phyloP scores from a whole-genome alignment of 2,113 vertebrate species.

The Hypanus sabinus region DNA sequence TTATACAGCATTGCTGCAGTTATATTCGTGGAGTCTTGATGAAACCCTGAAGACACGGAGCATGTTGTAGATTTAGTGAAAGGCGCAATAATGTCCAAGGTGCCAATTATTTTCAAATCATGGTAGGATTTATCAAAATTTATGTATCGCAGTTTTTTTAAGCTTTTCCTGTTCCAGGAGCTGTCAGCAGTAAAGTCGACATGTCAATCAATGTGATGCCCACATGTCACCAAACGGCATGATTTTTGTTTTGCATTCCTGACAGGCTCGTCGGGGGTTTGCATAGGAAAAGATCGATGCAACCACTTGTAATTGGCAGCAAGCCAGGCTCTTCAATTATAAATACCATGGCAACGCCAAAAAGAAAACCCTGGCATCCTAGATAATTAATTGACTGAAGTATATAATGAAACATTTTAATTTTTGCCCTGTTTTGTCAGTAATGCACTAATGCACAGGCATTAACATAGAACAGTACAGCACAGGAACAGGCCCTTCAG shows the following conservation, averaged over 20 bases:
- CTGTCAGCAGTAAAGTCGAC: slow-evolving; percentile 62
- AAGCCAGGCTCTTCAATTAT: slow-evolving; percentile 65
- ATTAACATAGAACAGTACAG: too few relatives aligned
- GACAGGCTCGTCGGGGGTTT: slow-evolving; percentile 55
- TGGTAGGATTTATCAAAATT: neutral
- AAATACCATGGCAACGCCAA: slow-evolving; percentile 55
- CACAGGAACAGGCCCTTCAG: too few relatives aligned
- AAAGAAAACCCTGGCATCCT: slow-evolving; percentile 45
- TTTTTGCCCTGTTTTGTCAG: neutral
- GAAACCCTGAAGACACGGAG: neutral
- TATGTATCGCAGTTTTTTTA: neutral
- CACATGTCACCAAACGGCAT: slow-evolving; percentile 56
- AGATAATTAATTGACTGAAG: slow-evolving; percentile 49
- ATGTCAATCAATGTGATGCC: slow-evolving; percentile 73
- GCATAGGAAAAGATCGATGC: slow-evolving; percentile 64
- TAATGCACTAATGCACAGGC: too few relatives aligned
- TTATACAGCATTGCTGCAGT: neutral
- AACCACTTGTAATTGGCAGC: slow-evolving; percentile 58
- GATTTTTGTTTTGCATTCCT: slow-evolving; percentile 55
- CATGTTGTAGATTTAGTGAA: neutral
- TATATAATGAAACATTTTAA: slow-evolving; percentile 4
- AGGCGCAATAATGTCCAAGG: neutral
- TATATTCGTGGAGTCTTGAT: neutral
- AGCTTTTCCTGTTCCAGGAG: slow-evolving; percentile 59
- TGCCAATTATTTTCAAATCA: slow-evolving; percentile 22